These are phyloP conservation scores for Xyrichtys novacula DNA, from an alignment of 2,797 vertebrate genomes.

Conservation along the genomic window DNA sequence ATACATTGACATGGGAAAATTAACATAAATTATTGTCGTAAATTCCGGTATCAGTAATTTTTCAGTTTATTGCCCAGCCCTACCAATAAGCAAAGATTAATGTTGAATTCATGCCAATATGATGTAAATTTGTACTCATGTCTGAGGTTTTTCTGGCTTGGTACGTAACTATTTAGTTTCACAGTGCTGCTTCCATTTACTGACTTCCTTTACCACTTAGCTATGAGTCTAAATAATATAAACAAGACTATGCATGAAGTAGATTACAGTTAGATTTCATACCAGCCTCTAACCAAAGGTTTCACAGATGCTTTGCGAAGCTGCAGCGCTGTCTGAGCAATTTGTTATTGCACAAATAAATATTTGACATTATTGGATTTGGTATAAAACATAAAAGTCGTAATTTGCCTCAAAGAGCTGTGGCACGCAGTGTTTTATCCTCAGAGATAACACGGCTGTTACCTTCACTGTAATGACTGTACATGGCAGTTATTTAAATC, in stretches of 20 bases:
- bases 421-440: slow-evolving; percentile 23
- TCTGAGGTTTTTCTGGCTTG: neutral
- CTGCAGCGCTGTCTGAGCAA: neutral
- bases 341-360: slow-evolving; percentile 52
- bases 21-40: no score
- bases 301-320: slow-evolving; percentile 9
- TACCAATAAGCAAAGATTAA: neutral
- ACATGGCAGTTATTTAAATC: slow-evolving; percentile 67
- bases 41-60: no score
- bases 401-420: slow-evolving; percentile 41
- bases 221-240: neutral
- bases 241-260: neutral
- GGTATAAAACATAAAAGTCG: slow-evolving; percentile 55
- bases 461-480: slow-evolving; percentile 41
- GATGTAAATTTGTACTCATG: neutral
- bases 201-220: neutral
- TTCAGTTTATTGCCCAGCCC: no score
- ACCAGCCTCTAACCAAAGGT: slow-evolving; percentile 20
- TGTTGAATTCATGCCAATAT: slow-evolving; percentile 6
- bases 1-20: no score
- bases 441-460: slow-evolving; percentile 50
- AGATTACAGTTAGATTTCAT: slow-evolving; percentile 16
- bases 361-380: slow-evolving; percentile 49
- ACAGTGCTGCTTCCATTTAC: neutral
- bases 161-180: no score